These are phyloP conservation scores for Spermophilus dauricus DNA, from an alignment of 2,113 vertebrate genomes.

Conservation along the genomic window DNA sequence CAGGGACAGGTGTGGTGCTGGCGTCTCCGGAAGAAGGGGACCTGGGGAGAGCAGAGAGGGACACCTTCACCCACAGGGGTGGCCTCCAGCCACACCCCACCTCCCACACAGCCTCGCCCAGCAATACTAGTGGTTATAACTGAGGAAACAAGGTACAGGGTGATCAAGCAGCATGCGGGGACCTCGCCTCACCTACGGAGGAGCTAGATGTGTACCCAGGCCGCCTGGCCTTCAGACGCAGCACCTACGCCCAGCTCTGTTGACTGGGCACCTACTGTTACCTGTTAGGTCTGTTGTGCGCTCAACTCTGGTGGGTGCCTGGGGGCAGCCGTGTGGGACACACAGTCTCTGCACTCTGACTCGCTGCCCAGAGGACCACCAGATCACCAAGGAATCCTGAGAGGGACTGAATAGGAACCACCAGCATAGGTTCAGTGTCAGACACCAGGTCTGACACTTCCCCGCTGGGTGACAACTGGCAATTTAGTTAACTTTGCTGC, in stretches of 20 bases:
- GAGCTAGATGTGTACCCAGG: background rate
- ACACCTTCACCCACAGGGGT: background rate
- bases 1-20: slow-evolving; percentile 95
- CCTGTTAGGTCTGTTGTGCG: accelerated
- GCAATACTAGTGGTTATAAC: too few species aligned
- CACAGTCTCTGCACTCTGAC: background rate
- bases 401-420: background rate
- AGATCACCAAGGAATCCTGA: background rate
- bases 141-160: background rate
- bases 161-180: accelerated
- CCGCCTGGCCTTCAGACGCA: background rate
- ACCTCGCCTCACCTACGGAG: too few species aligned
- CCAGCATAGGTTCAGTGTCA: background rate
- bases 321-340: background rate
- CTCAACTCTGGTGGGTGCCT: accelerated
- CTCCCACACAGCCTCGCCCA: too few species aligned
- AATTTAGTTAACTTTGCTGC: background rate
- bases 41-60: slow-evolving; percentile 81
- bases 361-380: background rate
- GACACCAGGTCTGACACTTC: background rate
- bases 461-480: background rate
- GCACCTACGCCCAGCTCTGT: background rate
- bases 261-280: too few species aligned
- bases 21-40: slow-evolving; percentile 92
- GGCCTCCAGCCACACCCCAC: accelerated